Evolutionary conservation across 2,113 vertebrate species (phyloP).

Genomic region (Puntigrus tetrazona): DNA sequence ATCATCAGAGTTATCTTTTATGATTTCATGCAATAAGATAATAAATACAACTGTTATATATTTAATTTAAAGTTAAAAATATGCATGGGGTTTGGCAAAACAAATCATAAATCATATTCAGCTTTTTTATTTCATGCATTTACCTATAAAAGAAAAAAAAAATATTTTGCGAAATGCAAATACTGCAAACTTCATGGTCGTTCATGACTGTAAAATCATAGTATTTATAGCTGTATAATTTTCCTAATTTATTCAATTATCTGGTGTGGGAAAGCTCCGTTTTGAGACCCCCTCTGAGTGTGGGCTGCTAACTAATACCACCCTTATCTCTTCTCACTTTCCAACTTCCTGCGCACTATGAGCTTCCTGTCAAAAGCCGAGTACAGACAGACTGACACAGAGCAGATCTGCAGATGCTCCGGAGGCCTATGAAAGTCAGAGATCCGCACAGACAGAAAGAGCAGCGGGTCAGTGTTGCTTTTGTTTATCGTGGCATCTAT

Average conservation of each 20-base stretch:
- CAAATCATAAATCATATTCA: no score
- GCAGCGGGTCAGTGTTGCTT: slow-evolving; percentile 37
- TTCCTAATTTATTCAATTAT: neutral
- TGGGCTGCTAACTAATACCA: neutral
- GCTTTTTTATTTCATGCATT: no score
- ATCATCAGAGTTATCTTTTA: no score
- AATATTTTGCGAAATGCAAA: neutral
- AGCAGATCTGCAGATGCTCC: slow-evolving; percentile 70
- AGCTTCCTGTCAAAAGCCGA: slow-evolving; percentile 55
- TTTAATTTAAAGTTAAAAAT: no score
- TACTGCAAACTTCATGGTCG: neutral
- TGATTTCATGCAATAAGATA: no score
- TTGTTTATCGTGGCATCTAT: slow-evolving; percentile 53
- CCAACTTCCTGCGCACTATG: slow-evolving; percentile 58
- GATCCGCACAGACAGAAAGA: neutral
- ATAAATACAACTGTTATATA: no score
- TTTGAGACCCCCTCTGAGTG: neutral
- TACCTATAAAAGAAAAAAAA: no score
- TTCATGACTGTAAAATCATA: neutral
- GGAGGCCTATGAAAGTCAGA: slow-evolving; percentile 57
- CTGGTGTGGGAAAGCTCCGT: neutral
- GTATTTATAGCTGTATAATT: neutral
- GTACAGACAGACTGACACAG: slow-evolving; percentile 59
- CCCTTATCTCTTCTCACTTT: neutral
- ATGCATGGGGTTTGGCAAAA: no score